Evolutionary conservation across 2,113 vertebrate genomes (phyloP).

Genomic region (Plotosus lineatus): DNA sequence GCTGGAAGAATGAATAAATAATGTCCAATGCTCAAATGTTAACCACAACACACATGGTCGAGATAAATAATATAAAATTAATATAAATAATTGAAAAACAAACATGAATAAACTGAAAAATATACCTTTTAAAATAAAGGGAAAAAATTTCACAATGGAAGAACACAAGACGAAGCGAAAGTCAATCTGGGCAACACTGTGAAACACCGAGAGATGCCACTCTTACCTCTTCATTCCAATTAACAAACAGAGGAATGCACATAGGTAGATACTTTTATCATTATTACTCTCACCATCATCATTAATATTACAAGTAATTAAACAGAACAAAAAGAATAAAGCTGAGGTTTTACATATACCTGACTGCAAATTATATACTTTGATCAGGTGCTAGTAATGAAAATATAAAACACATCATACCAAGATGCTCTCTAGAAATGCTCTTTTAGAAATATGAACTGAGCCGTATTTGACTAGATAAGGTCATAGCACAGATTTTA

Average conservation of each 20-base stretch:
- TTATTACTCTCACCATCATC: not conserved
- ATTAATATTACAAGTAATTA: not conserved
- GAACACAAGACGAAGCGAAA: slow-evolving; percentile 4
- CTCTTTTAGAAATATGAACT: not conserved
- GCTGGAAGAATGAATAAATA: not conserved
- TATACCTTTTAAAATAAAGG: not conserved
- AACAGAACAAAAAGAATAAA: slow-evolving; percentile 3
- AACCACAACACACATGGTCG: not conserved
- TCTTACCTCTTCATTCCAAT: slow-evolving; percentile 4
- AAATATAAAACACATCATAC: slow-evolving; percentile 4
- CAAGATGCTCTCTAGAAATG: not conserved
- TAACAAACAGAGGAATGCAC: slow-evolving; percentile 13
- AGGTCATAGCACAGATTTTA: not conserved
- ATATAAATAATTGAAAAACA: not conserved
- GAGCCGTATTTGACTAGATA: not conserved
- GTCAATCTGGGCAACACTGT: not conserved
- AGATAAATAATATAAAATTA: too few species aligned
- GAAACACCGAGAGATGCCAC: slow-evolving; percentile 36
- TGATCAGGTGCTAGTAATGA: not conserved
- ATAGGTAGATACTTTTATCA: not conserved
- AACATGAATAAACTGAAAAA: slow-evolving; percentile 17
- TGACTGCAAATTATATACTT: not conserved
- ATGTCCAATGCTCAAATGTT: not conserved
- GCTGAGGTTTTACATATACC: not conserved
- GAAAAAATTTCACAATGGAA: slow-evolving; percentile 11